Percentiles rank a stretch among this genome's conserved stretches.
Evolutionary conservation across 2,797 vertebrate species (phyloP).

Genomic region (Pseudochaenichthys georgianus): DNA sequence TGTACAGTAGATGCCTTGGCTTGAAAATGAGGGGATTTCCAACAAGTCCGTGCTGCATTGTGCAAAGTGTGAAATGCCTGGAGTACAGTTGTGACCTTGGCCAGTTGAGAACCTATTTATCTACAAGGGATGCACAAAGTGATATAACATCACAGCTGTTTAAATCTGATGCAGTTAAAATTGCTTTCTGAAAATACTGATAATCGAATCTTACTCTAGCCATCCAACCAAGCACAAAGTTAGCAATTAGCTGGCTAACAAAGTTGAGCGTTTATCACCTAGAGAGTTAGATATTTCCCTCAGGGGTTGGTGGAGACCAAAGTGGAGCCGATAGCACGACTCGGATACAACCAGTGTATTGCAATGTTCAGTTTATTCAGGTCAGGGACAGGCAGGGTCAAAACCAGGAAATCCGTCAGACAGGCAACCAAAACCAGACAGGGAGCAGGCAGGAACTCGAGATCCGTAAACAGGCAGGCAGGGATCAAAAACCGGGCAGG

Average conservation of each 20-base stretch:
- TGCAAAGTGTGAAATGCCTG: constrained; percentile 32
- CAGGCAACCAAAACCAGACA: no score
- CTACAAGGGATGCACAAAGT: not conserved
- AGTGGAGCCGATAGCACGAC: not conserved
- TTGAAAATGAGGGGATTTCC: constrained; percentile 50
- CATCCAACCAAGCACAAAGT: constrained; percentile 6
- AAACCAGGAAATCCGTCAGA: no score
- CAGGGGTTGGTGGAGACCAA: not conserved
- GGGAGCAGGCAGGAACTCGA: no score
- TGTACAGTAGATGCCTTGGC: constrained; percentile 19
- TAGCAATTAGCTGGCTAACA: not conserved
- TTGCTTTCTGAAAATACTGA: not conserved
- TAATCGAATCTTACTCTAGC: not conserved
- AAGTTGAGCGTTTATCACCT: no score
- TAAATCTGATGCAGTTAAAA: constrained; percentile 7
- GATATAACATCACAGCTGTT: constrained; percentile 4
- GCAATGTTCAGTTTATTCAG: no score
- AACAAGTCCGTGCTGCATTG: constrained; percentile 13
- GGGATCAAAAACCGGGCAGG: no score
- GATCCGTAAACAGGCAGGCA: no score
- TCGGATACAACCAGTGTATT: no score
- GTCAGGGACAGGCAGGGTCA: no score
- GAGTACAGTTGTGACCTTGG: constrained; percentile 14
- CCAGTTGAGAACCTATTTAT: constrained; percentile 3
- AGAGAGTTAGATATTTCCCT: constrained; percentile 1